phyloP scores from a whole-genome alignment of 2,113 vertebrate genomes.

The Pandion haliaetus region DNA sequence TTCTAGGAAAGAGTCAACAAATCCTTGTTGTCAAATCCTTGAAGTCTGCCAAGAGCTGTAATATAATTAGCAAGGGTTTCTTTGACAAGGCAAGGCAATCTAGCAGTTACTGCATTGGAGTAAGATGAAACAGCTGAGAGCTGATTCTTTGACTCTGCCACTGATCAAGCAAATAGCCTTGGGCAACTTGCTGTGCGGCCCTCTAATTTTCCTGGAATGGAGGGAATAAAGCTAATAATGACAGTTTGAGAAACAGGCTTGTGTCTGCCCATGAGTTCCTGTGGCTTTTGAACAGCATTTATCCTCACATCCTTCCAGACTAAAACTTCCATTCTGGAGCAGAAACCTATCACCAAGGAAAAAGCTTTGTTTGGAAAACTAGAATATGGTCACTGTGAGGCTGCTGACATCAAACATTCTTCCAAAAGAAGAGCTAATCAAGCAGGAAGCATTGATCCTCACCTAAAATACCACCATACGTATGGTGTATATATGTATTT shows the following conservation, averaged over 20 bases:
- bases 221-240: background rate
- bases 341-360: background rate
- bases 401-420: background rate
- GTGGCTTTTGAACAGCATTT: background rate
- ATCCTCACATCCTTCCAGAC: background rate
- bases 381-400: background rate
- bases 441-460: background rate
- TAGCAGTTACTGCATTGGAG: background rate
- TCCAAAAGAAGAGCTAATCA: background rate
- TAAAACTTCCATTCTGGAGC: background rate
- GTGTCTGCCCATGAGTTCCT: background rate
- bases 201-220: background rate
- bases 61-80: background rate
- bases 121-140: background rate
- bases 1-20: slow-evolving; percentile 32
- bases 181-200: background rate
- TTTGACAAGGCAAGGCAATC: background rate
- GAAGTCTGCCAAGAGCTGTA: background rate
- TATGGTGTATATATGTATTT: background rate
- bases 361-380: background rate
- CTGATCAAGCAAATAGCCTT: background rate
- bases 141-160: background rate
- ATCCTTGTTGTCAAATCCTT: background rate
- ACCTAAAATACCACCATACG: background rate
- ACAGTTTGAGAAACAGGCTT: background rate